Evolutionary conservation across 2,113 vertebrate genomes (phyloP), one percentile per base, ranked within the genome.

Genomic region (Leptodactylus fuscus): DNA sequence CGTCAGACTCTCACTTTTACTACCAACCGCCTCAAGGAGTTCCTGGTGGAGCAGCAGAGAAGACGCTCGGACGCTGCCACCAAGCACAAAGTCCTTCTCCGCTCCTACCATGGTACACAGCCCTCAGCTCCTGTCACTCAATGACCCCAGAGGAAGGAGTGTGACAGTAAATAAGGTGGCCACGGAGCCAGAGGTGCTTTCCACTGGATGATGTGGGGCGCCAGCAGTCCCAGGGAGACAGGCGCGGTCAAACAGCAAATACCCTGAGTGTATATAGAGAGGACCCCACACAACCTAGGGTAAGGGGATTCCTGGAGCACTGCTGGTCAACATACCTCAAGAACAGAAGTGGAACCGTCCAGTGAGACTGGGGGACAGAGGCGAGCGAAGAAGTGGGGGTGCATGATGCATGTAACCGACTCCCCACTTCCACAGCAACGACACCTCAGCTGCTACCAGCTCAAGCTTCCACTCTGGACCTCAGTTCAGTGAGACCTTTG

Each of bases 1-100:
- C 94, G 98, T 76, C 97, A 99, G 92, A 99, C 98, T 0, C 95
- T 99, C 85, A 99, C 97, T 88, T 99, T 99, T 88, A 98, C 97
- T 89, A 99, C 97, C 74, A 97, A 93, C 22, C 94, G 96, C 87
- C 97, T 99, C 89, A 99, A 99, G 91, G 97, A 98, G 90, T 98
- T 98, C 89, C 90, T 99, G 89, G 94, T 95, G 18, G 96, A 98
- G 87, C 97, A 99, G 91, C 95, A 97, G 92, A 91, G 94, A 38
- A 93, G 94, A 62, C 90, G 96, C 0, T 76, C 92, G 0, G 94
- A 94, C 83, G 91, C 88, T 0, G 95, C 96, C 91, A 99, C 97
- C 87, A 96, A 96, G 91, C 98, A 99, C 95, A 98, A 97, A 92
- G 98, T 99, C 91, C 96, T 99, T 88, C 96, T 99, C 87, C 97